Conservation (phyloP, 2,888 invertebrate genomes). For the Apotomis turbidana region DNA sequence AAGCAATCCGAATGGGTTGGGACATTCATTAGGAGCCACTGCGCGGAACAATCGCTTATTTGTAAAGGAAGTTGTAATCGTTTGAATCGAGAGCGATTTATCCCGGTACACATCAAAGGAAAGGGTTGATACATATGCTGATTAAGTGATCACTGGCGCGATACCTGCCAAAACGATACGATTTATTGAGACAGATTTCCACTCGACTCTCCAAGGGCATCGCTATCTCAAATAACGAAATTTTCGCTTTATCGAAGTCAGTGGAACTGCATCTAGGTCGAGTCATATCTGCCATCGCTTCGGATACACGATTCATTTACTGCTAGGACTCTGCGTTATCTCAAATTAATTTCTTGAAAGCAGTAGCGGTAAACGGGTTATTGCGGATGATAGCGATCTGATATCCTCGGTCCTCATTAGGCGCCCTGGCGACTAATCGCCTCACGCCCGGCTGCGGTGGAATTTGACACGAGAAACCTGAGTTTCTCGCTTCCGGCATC, state of each 20-base stretch:
- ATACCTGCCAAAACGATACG: neutral
- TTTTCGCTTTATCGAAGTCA: conserved; percentile 7
- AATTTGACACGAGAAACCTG: conserved; percentile 23
- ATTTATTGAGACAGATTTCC: conserved; percentile 13
- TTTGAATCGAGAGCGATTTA: conserved; percentile 15
- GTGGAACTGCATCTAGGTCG: conserved; percentile 17
- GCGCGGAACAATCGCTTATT: conserved; percentile 32
- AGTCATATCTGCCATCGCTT: conserved; percentile 6
- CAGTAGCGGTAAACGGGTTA: conserved; percentile 4
- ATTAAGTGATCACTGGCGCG: conserved; percentile 1
- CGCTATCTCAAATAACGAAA: conserved; percentile 7
- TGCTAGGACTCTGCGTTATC: conserved; percentile 16
- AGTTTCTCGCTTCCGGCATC: conserved; percentile 36
- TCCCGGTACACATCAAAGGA: conserved; percentile 29
- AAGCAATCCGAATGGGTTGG: conserved; percentile 30
- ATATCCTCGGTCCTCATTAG: conserved; percentile 16
- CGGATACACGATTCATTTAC: conserved; percentile 10
- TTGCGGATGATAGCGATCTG: conserved; percentile 29
- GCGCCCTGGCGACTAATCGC: conserved; percentile 21
- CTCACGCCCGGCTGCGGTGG: conserved; percentile 26
- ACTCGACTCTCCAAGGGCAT: neutral
- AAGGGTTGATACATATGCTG: conserved; percentile 6
- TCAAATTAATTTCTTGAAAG: conserved; percentile 22
- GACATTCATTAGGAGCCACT: conserved; percentile 34
- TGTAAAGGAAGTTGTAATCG: conserved; percentile 24